Conservation (phyloP, 2,113 vertebrate genomes). For the Maylandia zebra region DNA sequence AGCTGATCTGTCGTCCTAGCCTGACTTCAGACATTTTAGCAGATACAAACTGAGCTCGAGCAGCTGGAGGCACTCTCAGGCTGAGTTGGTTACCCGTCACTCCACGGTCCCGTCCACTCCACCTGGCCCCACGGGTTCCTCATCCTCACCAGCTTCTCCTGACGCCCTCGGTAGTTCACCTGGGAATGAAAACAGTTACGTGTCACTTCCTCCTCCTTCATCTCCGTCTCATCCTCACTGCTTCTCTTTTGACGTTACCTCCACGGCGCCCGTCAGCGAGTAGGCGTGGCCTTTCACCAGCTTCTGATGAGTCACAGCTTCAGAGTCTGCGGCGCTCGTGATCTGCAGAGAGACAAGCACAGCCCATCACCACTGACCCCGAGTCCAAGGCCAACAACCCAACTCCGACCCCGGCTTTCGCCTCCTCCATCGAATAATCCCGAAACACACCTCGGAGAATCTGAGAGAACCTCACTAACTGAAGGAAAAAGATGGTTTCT, state of each 20-base stretch:
- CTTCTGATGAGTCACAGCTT: slow-evolving; percentile 88
- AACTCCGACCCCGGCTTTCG: neutral
- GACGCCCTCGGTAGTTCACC: slow-evolving; percentile 80
- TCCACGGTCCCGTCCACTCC: slow-evolving; percentile 96
- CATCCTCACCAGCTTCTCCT: slow-evolving; percentile 85
- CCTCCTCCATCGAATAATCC: neutral
- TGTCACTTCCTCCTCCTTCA: neutral
- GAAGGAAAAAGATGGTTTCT: neutral
- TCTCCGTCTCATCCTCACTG: neutral
- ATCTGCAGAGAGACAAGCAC: slow-evolving; percentile 68
- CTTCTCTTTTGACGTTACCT: slow-evolving; percentile 67
- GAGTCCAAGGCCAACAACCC: neutral
- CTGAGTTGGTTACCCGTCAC: slow-evolving; percentile 74
- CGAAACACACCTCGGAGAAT: neutral
- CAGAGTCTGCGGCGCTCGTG: slow-evolving; percentile 83
- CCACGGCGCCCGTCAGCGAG: slow-evolving; percentile 84
- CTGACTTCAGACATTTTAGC: neutral
- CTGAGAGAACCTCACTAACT: neutral
- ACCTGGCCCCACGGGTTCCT: slow-evolving; percentile 96
- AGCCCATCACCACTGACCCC: neutral
- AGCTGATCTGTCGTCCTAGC: neutral
- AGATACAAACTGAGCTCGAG: accelerated
- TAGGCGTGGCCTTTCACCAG: slow-evolving; percentile 94
- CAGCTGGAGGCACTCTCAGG: neutral
- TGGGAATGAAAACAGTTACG: slow-evolving; percentile 3